Percentiles rank a stretch among this genome's conserved stretches.
phyloP scores from a whole-genome alignment of 2,888 invertebrate species.

The Drosophila melanosoma region DNA sequence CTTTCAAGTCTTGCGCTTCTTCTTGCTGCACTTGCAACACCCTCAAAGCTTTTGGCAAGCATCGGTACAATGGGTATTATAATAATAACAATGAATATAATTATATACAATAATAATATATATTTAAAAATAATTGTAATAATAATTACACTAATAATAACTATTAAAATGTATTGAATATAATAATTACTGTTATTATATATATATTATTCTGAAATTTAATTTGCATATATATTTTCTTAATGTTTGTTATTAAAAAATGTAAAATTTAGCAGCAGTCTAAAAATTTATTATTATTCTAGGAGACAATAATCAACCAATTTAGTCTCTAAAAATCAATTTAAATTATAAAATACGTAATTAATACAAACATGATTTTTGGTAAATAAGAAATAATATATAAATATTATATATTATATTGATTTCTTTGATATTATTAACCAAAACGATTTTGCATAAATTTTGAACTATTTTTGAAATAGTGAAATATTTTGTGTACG shows the following conservation, averaged over 20 bases:
- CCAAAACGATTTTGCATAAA: accelerated
- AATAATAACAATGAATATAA: background rate
- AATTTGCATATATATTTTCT: background rate
- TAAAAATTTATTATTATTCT: background rate
- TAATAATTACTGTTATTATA: background rate
- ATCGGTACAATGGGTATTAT: conserved; percentile 21
- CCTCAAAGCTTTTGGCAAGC: conserved; percentile 13
- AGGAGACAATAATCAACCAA: background rate
- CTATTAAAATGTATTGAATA: background rate
- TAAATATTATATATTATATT: background rate
- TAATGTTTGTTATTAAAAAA: background rate
- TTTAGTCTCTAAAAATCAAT: too few species aligned
- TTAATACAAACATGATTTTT: background rate
- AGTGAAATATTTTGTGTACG: background rate
- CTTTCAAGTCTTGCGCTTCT: conserved; percentile 6
- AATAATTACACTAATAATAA: background rate
- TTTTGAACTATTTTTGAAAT: background rate
- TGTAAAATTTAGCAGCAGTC: background rate
- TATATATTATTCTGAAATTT: background rate
- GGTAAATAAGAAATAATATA: background rate
- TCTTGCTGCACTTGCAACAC: background rate
- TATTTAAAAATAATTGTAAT: too few species aligned
- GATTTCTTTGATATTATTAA: background rate
- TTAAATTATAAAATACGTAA: too few species aligned
- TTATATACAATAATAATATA: background rate